A percentile compares a stretch with the other conserved stretches of the same genome.
phyloP scores from a whole-genome alignment of 2,797 vertebrate species.

The Eupleurogrammus muticus region DNA sequence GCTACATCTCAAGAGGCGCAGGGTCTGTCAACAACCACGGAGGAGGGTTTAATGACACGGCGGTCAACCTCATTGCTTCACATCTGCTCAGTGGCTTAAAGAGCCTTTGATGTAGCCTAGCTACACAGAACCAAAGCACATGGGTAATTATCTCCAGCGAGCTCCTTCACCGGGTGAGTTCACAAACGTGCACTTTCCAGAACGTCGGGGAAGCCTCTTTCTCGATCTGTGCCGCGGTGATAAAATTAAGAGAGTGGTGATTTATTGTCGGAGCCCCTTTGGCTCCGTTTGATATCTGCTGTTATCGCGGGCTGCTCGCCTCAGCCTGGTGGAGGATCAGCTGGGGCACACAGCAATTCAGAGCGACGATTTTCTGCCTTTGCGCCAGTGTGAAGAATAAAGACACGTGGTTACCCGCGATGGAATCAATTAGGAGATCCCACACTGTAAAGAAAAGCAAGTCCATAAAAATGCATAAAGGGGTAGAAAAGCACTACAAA shows the following conservation, averaged over 20 bases:
- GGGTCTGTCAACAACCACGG: constrained; percentile 61
- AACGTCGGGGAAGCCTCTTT: constrained; percentile 29
- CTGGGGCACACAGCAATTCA: constrained; percentile 33
- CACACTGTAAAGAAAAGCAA: constrained; percentile 6
- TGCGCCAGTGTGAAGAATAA: constrained; percentile 22
- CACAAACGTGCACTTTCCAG: constrained; percentile 33
- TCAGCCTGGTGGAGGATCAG: constrained; percentile 28
- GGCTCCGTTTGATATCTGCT: constrained; percentile 50
- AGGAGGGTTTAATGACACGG: constrained; percentile 69
- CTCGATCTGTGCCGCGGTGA: constrained; percentile 11
- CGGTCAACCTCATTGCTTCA: constrained; percentile 70
- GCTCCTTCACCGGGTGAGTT: constrained; percentile 43
- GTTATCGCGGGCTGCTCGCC: constrained; percentile 42
- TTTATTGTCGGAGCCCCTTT: constrained; percentile 35
- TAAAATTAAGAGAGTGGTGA: constrained; percentile 38
- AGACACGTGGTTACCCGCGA: constrained; percentile 4
- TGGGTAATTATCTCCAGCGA: constrained; percentile 61
- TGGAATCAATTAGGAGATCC: constrained; percentile 3
- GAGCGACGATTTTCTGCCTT: neutral
- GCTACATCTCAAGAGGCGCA: constrained; percentile 51
- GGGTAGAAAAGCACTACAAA: neutral
- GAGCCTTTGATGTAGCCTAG: constrained; percentile 58
- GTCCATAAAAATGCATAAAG: neutral
- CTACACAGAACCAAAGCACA: constrained; percentile 53
- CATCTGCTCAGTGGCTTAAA: constrained; percentile 65